phyloP scores from a whole-genome alignment of 2,888 invertebrate species.

The Tetragnatha montana region DNA sequence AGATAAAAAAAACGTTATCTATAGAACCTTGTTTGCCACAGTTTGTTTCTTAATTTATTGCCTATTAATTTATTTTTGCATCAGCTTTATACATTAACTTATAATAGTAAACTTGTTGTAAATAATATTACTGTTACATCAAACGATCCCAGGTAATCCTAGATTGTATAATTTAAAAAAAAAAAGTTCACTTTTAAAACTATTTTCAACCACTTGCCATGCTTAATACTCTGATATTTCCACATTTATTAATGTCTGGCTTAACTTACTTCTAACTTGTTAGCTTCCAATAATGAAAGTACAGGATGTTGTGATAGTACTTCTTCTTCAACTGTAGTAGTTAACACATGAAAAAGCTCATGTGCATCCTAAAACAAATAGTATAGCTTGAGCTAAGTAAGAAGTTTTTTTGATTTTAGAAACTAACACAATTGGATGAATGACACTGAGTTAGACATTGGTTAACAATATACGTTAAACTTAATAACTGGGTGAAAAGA shows the following conservation, averaged over 20 bases:
- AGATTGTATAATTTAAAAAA: neutral
- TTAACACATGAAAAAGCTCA: constrained; percentile 90
- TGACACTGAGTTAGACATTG: neutral
- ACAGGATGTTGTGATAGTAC: constrained; percentile 74
- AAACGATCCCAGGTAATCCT: neutral
- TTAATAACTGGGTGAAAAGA: too few relatives aligned
- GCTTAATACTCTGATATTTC: neutral
- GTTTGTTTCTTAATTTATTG: too few relatives aligned
- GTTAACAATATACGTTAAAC: neutral
- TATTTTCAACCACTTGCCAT: neutral
- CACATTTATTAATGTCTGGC: neutral
- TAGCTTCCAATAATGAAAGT: constrained; percentile 75
- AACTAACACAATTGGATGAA: neutral
- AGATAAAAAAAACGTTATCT: too few relatives aligned
- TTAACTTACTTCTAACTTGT: constrained; percentile 74
- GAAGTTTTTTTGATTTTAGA: constrained; percentile 8
- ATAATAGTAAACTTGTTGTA: too few relatives aligned
- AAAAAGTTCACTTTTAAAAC: neutral
- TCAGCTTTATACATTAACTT: too few relatives aligned
- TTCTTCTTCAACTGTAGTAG: constrained; percentile 94
- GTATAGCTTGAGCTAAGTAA: constrained; percentile 74
- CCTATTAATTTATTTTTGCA: too few relatives aligned
- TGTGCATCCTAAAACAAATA: constrained; percentile 85
- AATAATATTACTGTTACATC: too few relatives aligned
- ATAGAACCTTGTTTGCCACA: too few relatives aligned